A percentile compares a stretch with the other conserved stretches of the same genome.
These are phyloP conservation scores for Scylla paramamosain DNA, from an alignment of 1,140 invertebrate genomes.

Conservation along the genomic window DNA sequence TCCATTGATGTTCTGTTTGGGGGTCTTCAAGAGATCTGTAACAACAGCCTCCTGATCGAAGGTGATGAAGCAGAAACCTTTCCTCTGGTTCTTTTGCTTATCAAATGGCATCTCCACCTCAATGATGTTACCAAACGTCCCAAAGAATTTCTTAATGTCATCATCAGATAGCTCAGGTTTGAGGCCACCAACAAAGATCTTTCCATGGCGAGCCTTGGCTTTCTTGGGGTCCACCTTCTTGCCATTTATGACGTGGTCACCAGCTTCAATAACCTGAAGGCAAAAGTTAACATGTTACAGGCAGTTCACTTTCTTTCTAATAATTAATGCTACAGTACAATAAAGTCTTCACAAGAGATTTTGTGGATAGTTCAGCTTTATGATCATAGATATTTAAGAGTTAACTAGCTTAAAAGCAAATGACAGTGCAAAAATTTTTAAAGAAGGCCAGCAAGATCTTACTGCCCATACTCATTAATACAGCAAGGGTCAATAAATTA, in stretches of 20 bases:
- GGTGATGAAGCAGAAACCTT: conserved; percentile 97
- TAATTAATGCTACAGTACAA: neutral
- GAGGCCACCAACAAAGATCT: conserved; percentile 97
- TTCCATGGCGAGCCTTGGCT: conserved; percentile 94
- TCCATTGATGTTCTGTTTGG: conserved; percentile 94
- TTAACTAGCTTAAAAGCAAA: too few relatives aligned
- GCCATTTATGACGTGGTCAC: conserved; percentile 94
- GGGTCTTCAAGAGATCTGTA: conserved; percentile 92
- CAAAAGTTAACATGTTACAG: conserved; percentile 51
- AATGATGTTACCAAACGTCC: conserved; percentile 93
- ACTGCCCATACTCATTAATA: too few relatives aligned
- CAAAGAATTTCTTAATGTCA: conserved; percentile 95
- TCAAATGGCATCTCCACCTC: conserved; percentile 98
- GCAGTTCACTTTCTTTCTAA: conserved; percentile 19
- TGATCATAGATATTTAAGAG: too few relatives aligned
- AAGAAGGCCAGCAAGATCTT: too few relatives aligned
- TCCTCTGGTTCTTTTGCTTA: conserved; percentile 96
- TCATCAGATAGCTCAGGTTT: conserved; percentile 94
- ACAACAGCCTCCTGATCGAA: conserved; percentile 96
- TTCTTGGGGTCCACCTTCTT: conserved; percentile 98
- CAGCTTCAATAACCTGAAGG: conserved; percentile 85
- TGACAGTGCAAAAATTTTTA: too few relatives aligned
- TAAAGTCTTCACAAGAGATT: too few relatives aligned
- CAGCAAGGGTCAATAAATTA: too few relatives aligned
- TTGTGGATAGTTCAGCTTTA: too few relatives aligned